Percentiles rank a stretch among this genome's conserved stretches.
phyloP scores from a whole-genome alignment of 2,113 vertebrate species.

The Plectropomus leopardus region DNA sequence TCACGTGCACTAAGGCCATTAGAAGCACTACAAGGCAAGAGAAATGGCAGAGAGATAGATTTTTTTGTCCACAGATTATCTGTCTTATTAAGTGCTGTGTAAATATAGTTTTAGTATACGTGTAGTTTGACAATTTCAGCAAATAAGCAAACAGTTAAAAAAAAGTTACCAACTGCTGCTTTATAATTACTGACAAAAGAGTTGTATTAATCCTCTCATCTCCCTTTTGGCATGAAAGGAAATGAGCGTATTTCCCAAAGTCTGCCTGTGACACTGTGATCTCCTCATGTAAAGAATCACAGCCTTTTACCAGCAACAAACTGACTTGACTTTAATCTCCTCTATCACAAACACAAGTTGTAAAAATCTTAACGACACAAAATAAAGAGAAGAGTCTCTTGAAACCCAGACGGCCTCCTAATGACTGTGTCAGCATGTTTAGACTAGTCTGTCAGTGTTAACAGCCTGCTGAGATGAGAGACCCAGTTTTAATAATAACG shows the following conservation, averaged over 20 bases:
- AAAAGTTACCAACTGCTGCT: too few relatives aligned
- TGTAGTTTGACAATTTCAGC: too few relatives aligned
- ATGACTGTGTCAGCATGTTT: conserved; percentile 46
- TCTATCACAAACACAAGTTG: not conserved
- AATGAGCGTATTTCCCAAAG: not conserved
- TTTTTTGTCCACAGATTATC: too few relatives aligned
- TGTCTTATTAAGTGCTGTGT: too few relatives aligned
- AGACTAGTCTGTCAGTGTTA: conserved; percentile 41
- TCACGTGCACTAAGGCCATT: too few relatives aligned
- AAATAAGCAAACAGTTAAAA: too few relatives aligned
- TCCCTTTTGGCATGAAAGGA: not conserved
- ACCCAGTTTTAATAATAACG: conserved; percentile 23
- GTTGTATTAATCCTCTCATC: not conserved
- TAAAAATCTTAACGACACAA: conserved; percentile 2
- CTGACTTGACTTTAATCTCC: not conserved
- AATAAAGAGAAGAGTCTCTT: conserved; percentile 15
- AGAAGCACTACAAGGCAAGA: too few relatives aligned
- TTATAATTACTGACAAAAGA: not conserved
- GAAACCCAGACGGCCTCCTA: conserved; percentile 23
- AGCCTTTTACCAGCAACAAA: not conserved
- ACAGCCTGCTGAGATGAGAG: conserved; percentile 20
- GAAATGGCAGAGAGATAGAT: too few relatives aligned
- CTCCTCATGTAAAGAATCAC: too few relatives aligned
- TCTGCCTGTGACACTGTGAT: not conserved
- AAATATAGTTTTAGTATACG: too few relatives aligned